Evolutionary conservation across 2,888 invertebrate species (phyloP).

Genomic region (Coremacera marginata): DNA sequence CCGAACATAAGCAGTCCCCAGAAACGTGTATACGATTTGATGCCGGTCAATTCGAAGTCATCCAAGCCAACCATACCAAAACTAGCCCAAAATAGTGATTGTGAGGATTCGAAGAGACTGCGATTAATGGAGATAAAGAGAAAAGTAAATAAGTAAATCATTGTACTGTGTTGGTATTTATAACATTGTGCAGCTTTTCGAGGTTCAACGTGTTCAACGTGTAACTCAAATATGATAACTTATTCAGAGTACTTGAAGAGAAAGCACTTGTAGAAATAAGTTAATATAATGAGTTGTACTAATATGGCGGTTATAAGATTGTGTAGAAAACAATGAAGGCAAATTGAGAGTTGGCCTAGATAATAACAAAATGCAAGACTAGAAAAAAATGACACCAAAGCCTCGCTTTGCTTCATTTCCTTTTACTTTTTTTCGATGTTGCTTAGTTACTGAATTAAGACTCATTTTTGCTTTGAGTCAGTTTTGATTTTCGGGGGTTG

Average conservation of each 20-base stretch:
- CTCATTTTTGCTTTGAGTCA: too few species aligned
- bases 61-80: slow-evolving; percentile 92
- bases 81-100: slow-evolving; percentile 96
- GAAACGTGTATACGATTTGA: slow-evolving; percentile 91
- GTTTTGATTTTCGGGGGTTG: too few species aligned
- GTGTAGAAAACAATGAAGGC: background rate
- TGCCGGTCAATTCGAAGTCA: slow-evolving; percentile 88
- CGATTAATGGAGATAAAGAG: background rate
- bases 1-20: slow-evolving; percentile 97
- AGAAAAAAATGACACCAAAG: too few species aligned
- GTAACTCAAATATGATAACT: too few species aligned
- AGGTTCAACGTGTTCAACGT: background rate
- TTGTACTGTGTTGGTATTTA: slow-evolving; percentile 39
- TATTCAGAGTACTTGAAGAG: too few species aligned
- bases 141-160: slow-evolving; percentile 12
- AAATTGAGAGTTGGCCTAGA: background rate
- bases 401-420: too few species aligned
- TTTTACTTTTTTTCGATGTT: too few species aligned
- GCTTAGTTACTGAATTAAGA: too few species aligned
- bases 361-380: too few species aligned
- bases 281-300: background rate
- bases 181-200: slow-evolving; percentile 9
- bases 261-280: background rate
- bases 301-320: background rate
- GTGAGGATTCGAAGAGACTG: slow-evolving; percentile 94